Evolutionary conservation across 1,140 invertebrate genomes (phyloP).

Genomic region (Lepidurus packardi): DNA sequence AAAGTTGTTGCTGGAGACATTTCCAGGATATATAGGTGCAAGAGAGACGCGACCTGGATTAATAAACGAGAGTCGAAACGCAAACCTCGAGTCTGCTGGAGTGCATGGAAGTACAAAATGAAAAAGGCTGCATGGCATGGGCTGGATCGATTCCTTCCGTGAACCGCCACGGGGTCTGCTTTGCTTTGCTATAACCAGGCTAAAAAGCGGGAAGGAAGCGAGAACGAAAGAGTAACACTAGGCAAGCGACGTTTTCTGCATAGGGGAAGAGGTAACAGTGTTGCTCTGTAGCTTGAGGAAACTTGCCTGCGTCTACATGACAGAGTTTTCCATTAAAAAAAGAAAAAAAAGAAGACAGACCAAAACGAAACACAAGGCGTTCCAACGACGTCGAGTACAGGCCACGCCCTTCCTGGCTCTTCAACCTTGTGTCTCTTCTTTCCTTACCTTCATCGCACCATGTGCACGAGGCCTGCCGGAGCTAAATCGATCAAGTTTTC

Average conservation of each 20-base stretch:
- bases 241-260: slow-evolving; percentile 9
- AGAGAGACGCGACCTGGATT: background rate
- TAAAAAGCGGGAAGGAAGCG: background rate
- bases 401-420: background rate
- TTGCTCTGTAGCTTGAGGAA: background rate
- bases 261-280: background rate
- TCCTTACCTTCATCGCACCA: background rate
- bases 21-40: background rate
- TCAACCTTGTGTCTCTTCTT: background rate
- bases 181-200: background rate
- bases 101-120: background rate
- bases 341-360: background rate
- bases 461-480: background rate
- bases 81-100: background rate
- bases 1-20: background rate
- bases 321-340: background rate
- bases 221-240: background rate
- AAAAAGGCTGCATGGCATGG: background rate
- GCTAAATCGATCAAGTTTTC: background rate
- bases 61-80: slow-evolving; percentile 3
- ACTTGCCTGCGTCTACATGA: background rate
- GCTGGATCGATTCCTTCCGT: slow-evolving; percentile 20
- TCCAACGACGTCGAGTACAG: background rate
- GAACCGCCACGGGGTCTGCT: slow-evolving; percentile 1
- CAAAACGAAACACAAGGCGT: background rate